Evolutionary conservation across 2,113 vertebrate species (phyloP), one percentile per base, ranked within the genome.

Genomic region (Platichthys flesus): DNA sequence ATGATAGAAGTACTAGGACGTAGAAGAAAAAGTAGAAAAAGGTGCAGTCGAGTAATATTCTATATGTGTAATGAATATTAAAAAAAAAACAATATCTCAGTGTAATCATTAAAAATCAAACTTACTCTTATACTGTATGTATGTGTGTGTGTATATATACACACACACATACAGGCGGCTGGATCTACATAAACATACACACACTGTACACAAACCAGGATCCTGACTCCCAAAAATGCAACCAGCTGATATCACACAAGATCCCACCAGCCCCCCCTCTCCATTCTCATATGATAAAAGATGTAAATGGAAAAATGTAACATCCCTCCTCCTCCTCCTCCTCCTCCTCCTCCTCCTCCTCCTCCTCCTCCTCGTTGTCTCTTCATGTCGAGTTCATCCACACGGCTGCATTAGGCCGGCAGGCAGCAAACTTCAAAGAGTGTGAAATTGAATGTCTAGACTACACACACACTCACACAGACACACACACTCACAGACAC

Each of bases 401-500:
- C 76, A 20, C 21, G 56, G 78, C 78, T 84, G 66, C 8, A 5
- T 83, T 81, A 74, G 68, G 83, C 85, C 83, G 23, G 28, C 76
- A 35, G 89, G 81, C 81, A 74, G 61, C 12, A 60, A 86, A 85
- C 85, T 81, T 86, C 85, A 87, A 79, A 78, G 75, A 77, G 69
- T 86, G 83, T 90, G 83, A 89, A 86, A 90, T 85, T 83, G 68
- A 78, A 83, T 81, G 83, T 89, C 89, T 88, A 90, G 87, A 90
- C 87, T 23, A 52, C 45, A 57, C 69, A 54, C 62, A 67, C 71
- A 57, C 49, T 37, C 49, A 64, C 71, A 54, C 64, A 40, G 75
- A 55, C 73, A 61, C 18, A 21, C 31, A 52, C 45, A 57, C 69
- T 45, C 62, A 67, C 71, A 57, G 37, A 47, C 42, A 13, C 42